A percentile compares a stretch with the other conserved stretches of the same genome.
These are phyloP conservation scores for Ophiothrix spiculata DNA, from an alignment of 35 echinoderm and acorn worm species.

Conservation along the genomic window DNA sequence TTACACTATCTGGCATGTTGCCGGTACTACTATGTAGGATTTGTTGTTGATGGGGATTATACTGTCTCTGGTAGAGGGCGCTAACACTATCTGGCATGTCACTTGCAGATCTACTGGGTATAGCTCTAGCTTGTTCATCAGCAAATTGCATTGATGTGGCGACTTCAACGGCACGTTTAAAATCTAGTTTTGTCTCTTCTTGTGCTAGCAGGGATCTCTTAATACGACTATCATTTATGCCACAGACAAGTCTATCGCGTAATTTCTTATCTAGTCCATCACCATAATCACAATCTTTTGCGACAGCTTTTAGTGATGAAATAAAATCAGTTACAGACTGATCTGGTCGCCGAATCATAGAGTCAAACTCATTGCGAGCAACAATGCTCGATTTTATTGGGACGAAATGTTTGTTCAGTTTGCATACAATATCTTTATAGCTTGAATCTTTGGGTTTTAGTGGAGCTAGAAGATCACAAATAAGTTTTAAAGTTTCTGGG, in stretches of 20 bases:
- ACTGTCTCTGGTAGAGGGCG: too few species aligned
- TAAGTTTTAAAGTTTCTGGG: slow-evolving; percentile 24
- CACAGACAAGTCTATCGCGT: slow-evolving; percentile 48
- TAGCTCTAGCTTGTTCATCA: not conserved
- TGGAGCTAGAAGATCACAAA: slow-evolving; percentile 42
- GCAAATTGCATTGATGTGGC: slow-evolving; percentile 31
- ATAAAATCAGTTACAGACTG: slow-evolving; percentile 43
- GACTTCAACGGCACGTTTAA: slow-evolving; percentile 25
- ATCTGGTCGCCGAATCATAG: not conserved
- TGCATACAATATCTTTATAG: slow-evolving; percentile 29
- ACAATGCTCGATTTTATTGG: slow-evolving; percentile 58
- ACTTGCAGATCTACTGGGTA: too few species aligned
- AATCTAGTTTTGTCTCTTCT: not conserved
- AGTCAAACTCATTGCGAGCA: slow-evolving; percentile 64
- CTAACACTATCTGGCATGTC: too few species aligned
- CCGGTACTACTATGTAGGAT: too few species aligned
- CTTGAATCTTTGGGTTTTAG: slow-evolving; percentile 30
- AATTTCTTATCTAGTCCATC: slow-evolving; percentile 36
- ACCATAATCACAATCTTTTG: slow-evolving; percentile 54
- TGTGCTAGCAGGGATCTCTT: slow-evolving; percentile 27
- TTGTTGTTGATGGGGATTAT: too few species aligned
- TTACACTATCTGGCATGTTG: too few species aligned
- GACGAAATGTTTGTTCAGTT: slow-evolving; percentile 47
- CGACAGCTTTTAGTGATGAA: slow-evolving; percentile 29
- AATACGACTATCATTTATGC: slow-evolving; percentile 65